phyloP scores from a whole-genome alignment of 2,888 invertebrate species.

The Laothoe populi region DNA sequence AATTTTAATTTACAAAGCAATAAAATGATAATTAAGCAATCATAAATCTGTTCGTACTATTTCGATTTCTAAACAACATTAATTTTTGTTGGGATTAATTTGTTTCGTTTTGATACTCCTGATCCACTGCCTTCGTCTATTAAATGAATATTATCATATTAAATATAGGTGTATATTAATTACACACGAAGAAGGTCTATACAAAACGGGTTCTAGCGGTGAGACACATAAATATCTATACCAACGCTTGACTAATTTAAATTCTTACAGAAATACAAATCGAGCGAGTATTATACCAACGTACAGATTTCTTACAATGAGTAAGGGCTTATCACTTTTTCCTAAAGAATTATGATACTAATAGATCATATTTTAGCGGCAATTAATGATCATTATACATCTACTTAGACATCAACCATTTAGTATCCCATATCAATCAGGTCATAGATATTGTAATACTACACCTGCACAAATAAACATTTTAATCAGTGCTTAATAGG shows the following conservation, averaged over 20 bases:
- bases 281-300: no score
- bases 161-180: background rate
- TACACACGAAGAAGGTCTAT: background rate
- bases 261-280: no score
- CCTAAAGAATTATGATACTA: no score
- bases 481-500: no score
- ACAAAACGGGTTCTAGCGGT: background rate
- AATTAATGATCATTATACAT: no score
- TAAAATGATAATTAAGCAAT: conserved; percentile 8
- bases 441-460: background rate
- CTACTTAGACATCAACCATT: background rate
- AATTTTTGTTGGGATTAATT: background rate
- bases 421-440: background rate
- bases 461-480: no score
- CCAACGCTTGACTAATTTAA: no score
- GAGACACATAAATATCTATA: no score
- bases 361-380: no score
- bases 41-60: background rate
- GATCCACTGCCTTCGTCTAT: no score
- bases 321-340: background rate
- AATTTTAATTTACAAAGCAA: background rate
- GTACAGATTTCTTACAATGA: no score
- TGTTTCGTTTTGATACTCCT: no score
- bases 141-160: background rate
- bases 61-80: background rate